These are phyloP conservation scores for Grallaria varia DNA, from an alignment of 2,113 vertebrate species.

Conservation along the genomic window DNA sequence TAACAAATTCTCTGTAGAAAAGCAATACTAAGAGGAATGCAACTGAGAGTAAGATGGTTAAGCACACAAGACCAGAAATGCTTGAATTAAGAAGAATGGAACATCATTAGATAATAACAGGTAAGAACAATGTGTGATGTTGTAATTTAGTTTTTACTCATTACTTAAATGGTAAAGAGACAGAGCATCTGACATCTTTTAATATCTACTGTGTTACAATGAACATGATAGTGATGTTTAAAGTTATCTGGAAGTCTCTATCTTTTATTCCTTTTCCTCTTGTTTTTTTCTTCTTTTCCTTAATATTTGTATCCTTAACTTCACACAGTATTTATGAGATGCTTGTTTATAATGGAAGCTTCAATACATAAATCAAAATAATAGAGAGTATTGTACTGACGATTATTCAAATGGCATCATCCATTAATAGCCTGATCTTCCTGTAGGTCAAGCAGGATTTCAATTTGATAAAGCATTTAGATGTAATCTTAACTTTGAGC, in stretches of 20 bases:
- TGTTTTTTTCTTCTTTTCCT: neutral
- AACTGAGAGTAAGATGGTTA: neutral
- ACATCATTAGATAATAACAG: neutral
- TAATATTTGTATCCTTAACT: neutral
- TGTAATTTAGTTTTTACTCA: constrained; percentile 1
- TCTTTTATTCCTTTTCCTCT: neutral
- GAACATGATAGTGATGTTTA: neutral
- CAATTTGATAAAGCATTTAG: constrained; percentile 24
- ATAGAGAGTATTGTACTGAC: neutral
- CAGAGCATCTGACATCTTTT: neutral
- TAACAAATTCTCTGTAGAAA: neutral
- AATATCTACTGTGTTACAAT: neutral
- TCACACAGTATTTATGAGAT: neutral
- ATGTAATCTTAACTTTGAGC: constrained; percentile 23
- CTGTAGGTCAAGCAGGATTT: constrained; percentile 19
- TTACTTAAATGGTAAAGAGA: neutral
- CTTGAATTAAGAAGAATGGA: neutral
- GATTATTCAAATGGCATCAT: constrained; percentile 28
- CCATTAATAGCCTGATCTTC: neutral
- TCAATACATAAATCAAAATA: constrained; percentile 9
- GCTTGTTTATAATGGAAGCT: neutral
- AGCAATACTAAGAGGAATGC: neutral
- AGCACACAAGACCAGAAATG: neutral
- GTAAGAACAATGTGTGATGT: constrained; percentile 7
- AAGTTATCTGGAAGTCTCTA: neutral